Evolutionary conservation across 2,888 invertebrate genomes (phyloP).

Genomic region (Sceliomorpha sp.): DNA sequence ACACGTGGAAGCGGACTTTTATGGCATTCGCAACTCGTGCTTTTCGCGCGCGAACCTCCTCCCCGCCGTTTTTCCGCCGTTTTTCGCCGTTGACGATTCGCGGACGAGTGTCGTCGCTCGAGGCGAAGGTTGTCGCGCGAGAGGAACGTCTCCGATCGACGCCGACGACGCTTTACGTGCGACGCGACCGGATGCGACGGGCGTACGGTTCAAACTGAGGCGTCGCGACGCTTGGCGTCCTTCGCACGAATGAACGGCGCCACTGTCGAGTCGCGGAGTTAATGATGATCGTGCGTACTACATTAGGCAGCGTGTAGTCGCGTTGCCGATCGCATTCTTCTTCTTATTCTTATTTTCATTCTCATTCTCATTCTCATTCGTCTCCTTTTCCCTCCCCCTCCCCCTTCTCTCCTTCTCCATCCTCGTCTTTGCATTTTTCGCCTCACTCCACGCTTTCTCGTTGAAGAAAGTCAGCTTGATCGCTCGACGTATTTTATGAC

Average conservation of each 20-base stretch:
- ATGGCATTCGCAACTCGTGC: slow-evolving; percentile 7
- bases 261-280: slow-evolving; percentile 57
- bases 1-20: too few species aligned
- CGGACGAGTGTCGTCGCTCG: too few species aligned
- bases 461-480: too few species aligned
- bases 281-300: slow-evolving; percentile 36
- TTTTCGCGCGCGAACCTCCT: background rate
- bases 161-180: slow-evolving; percentile 16
- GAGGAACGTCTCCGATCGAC: slow-evolving; percentile 25
- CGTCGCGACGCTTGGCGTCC: slow-evolving; percentile 60
- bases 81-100: too few species aligned
- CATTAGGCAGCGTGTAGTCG: slow-evolving; percentile 39
- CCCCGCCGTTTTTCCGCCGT: too few species aligned
- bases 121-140: too few species aligned
- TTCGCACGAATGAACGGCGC: slow-evolving; percentile 62
- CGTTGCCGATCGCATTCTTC: slow-evolving; percentile 24
- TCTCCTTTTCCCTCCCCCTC: too few species aligned
- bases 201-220: slow-evolving; percentile 66
- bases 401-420: too few species aligned
- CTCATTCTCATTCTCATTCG: too few species aligned
- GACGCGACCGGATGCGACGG: slow-evolving; percentile 62
- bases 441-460: too few species aligned
- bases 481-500: too few species aligned
- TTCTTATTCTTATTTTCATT: slow-evolving; percentile 15
- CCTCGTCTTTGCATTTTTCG: too few species aligned